A percentile compares a stretch with the other conserved stretches of the same genome.
Evolutionary conservation across 2,113 vertebrate genomes (phyloP).

Genomic region (Mobula birostris): DNA sequence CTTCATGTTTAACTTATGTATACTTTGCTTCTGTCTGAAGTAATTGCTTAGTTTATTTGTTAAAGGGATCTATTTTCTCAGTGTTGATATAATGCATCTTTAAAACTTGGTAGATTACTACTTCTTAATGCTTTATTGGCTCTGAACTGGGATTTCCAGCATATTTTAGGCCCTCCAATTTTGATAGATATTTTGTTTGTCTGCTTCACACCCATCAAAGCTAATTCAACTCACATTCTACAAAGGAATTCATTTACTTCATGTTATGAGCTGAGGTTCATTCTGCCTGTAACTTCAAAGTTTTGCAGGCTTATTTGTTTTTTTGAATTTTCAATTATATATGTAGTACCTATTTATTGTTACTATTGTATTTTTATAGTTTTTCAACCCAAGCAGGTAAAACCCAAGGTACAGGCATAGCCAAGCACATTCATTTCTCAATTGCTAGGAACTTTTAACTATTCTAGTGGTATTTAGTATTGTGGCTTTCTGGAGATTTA

Average conservation of each 20-base stretch:
- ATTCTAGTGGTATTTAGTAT: too few species aligned
- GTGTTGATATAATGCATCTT: not conserved
- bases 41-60: not conserved
- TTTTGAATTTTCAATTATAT: not conserved
- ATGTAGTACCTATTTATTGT: not conserved
- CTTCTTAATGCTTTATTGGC: not conserved
- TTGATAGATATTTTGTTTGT: not conserved
- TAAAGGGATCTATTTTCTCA: not conserved
- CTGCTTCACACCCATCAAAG: not conserved
- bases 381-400: too few species aligned
- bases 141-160: not conserved
- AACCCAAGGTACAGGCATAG: too few species aligned
- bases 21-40: not conserved
- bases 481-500: too few species aligned
- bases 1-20: not conserved
- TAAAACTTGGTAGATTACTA: not conserved
- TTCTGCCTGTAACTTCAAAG: not conserved
- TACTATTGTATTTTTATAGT: too few species aligned
- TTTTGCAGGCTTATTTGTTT: not conserved
- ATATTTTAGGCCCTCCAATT: not conserved
- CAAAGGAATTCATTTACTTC: not conserved
- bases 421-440: too few species aligned
- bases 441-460: too few species aligned
- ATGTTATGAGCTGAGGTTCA: not conserved
- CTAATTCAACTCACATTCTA: constrained; percentile 7